Evolutionary conservation across 2,888 invertebrate species (phyloP).

Genomic region (Hesperia comma): DNA sequence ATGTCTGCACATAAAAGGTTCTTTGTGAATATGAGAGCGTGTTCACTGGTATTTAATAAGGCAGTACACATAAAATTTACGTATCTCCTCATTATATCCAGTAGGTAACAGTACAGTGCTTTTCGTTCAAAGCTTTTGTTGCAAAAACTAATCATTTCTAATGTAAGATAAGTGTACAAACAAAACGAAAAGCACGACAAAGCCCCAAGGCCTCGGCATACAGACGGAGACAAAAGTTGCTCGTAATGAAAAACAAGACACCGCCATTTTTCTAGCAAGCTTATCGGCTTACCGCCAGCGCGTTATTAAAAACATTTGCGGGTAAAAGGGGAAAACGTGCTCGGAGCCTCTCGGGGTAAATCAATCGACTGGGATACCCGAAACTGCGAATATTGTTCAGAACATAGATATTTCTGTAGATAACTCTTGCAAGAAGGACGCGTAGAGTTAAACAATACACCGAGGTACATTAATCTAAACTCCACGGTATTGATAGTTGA

Average conservation of each 20-base stretch:
- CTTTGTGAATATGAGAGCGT: no score
- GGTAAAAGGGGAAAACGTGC: slow-evolving; percentile 13
- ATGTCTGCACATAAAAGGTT: no score
- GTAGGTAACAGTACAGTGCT: neutral
- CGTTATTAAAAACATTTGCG: slow-evolving; percentile 28
- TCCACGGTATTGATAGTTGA: no score
- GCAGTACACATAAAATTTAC: no score
- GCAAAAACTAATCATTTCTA: slow-evolving; percentile 18
- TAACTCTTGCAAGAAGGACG: no score
- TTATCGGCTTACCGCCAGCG: slow-evolving; percentile 27
- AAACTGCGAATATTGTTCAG: neutral
- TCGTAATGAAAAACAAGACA: slow-evolving; percentile 30
- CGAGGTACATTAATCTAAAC: no score
- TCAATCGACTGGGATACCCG: neutral
- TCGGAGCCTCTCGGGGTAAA: neutral
- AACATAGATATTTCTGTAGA: no score
- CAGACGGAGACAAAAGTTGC: slow-evolving; percentile 26
- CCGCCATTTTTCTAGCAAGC: slow-evolving; percentile 24
- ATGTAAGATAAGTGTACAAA: slow-evolving; percentile 13
- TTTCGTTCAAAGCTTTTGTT: neutral
- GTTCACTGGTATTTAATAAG: no score
- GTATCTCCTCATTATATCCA: neutral
- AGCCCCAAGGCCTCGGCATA: slow-evolving; percentile 26
- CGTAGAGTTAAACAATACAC: no score
- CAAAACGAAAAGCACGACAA: slow-evolving; percentile 3